Conservation (phyloP, 2,797 vertebrate species). For the Lepilemur ruficaudatus region DNA sequence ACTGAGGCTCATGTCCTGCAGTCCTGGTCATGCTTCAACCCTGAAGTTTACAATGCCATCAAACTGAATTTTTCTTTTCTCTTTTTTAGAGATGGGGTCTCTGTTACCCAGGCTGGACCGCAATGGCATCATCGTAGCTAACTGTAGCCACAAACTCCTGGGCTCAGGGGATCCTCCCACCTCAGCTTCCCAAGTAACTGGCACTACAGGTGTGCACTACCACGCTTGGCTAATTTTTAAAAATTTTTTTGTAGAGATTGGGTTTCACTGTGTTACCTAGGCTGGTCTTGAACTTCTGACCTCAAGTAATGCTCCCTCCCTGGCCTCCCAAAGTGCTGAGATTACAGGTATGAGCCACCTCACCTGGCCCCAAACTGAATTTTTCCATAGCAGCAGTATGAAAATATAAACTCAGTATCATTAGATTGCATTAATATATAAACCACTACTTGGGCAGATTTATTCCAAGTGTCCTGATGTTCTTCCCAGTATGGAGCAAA, state of each 20-base stretch:
- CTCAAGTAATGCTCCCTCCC: not conserved
- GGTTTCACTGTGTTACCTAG: not conserved
- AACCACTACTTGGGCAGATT: not conserved
- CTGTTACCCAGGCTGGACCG: not conserved
- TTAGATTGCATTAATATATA: not conserved
- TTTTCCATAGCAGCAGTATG: not conserved
- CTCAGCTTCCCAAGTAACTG: not conserved
- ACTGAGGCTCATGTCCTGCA: not conserved
- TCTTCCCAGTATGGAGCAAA: not conserved
- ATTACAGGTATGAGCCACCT: not conserved
- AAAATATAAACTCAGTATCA: not conserved
- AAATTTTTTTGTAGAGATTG: not conserved
- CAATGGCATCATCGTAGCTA: not conserved
- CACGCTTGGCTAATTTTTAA: not conserved
- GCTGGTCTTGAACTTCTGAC: not conserved
- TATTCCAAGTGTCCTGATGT: not conserved
- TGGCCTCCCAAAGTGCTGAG: not conserved
- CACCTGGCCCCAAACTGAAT: not conserved
- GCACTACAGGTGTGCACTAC: not conserved
- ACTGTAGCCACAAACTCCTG: not conserved
- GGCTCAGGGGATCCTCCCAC: not conserved
- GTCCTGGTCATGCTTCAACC: not conserved
- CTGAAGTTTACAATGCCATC: not conserved
- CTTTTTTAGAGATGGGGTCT: not conserved
- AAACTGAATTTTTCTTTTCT: not conserved